Evolutionary conservation across 2,113 vertebrate species (phyloP).

Genomic region (Lethenteron camtschaticum): DNA sequence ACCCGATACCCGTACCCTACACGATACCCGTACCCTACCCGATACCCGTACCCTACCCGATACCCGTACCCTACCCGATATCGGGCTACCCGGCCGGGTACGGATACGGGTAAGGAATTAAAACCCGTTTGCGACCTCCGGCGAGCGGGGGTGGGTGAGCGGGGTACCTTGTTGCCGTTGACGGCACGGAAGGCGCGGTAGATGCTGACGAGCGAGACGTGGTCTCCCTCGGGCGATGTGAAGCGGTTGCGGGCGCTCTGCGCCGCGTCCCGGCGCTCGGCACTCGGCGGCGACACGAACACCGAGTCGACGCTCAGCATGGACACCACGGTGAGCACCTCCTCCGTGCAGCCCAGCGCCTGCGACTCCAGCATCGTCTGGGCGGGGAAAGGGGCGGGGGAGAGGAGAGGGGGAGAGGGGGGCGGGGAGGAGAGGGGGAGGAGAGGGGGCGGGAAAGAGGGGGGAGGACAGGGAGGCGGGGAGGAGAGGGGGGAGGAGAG

Average conservation of each 20-base stretch:
- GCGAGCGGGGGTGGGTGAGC: neutral
- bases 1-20: no score
- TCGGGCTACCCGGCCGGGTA: no score
- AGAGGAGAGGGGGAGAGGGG: no score
- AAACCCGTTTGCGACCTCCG: no score
- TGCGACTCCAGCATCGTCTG: slow-evolving; percentile 72
- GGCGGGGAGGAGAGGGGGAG: no score
- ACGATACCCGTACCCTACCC: no score
- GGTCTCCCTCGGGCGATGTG: slow-evolving; percentile 66
- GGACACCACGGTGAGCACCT: slow-evolving; percentile 63
- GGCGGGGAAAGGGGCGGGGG: neutral
- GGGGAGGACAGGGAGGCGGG: no score
- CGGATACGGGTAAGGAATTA: no score
- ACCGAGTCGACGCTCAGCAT: slow-evolving; percentile 75
- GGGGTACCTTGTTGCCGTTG: slow-evolving; percentile 40
- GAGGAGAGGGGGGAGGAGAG: no score
- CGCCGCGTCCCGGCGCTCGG: slow-evolving; percentile 43
- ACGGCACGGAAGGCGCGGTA: slow-evolving; percentile 67
- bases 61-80: no score
- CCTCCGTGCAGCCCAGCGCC: slow-evolving; percentile 61
- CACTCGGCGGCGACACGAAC: slow-evolving; percentile 42
- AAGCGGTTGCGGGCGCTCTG: slow-evolving; percentile 57
- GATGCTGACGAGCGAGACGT: slow-evolving; percentile 57
- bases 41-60: no score
- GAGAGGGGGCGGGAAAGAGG: no score